Conservation (phyloP, 2,113 vertebrate genomes). For the Rostratula benghalensis region DNA sequence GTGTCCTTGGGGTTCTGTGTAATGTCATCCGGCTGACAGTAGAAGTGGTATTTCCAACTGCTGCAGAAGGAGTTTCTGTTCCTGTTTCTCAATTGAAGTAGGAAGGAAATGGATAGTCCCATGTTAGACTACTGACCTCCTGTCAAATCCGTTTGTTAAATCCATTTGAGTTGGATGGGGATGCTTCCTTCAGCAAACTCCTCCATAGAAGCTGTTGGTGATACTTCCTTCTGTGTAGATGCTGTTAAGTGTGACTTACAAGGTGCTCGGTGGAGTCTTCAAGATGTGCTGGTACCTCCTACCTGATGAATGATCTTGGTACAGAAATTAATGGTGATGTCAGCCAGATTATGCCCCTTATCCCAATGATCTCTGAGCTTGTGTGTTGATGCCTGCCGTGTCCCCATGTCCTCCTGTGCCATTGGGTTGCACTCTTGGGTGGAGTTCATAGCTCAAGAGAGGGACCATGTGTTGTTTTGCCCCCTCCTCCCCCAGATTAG, state of each 20-base stretch:
- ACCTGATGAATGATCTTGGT: too few relatives aligned
- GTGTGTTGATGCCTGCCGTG: fast-evolving
- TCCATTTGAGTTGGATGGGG: background rate
- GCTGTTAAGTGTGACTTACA: fast-evolving
- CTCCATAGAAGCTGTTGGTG: fast-evolving
- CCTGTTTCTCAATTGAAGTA: slow-evolving; percentile 13
- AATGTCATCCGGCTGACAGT: background rate
- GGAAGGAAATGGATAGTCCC: background rate
- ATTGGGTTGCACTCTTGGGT: fast-evolving
- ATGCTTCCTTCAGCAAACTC: background rate
- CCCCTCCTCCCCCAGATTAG: background rate
- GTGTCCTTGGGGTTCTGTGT: background rate
- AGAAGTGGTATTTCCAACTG: background rate
- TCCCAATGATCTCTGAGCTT: background rate
- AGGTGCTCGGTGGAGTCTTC: background rate
- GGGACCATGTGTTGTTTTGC: background rate
- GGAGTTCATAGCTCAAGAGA: background rate
- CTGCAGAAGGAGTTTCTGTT: slow-evolving; percentile 45
- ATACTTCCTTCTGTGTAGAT: background rate
- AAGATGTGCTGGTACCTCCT: background rate
- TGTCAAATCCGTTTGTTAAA: background rate
- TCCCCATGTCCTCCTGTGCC: background rate
- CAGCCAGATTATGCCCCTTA: too few relatives aligned
- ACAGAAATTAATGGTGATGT: background rate
- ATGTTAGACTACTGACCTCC: background rate